Base-by-base conservation (phyloP, 2,888 invertebrate species). In the Caenorhabditis uteleia region DNA sequence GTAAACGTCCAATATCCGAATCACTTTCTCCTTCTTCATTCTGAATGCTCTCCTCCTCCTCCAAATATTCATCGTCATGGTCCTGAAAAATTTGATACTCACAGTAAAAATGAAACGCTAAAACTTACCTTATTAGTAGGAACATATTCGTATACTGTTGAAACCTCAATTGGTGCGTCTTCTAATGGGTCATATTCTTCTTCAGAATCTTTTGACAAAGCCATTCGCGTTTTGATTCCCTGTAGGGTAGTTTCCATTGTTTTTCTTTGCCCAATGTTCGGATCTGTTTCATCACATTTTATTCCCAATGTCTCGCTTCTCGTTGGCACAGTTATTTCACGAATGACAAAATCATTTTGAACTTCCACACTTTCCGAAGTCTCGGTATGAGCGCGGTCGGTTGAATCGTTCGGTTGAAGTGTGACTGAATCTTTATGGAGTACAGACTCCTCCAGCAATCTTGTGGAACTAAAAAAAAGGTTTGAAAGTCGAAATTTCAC, bases 101-200 rank as follows among this genome's bases (percentile, higher is more conserved):
- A 10, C 20, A 39, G 4, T 21, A 5, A 18, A 20, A 39, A 8
- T n/a, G 3, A 12, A 18, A 18, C 16, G 18, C 36, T 36, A 20
- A 7, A 12, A 8, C 7, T n/a, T n/a, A n/a, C n/a, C n/a, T n/a
- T n/a, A n/a, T n/a, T 25, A 1, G 65, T 54, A 14, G 69, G 69
- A 1, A 53, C 60, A 34, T 69, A 69, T 16, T 65, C 65, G 10
- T 44, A 38, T 7, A 33, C 20, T 10, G 48, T 44, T 5, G 21
- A 42, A n/a, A 45, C 56, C 3, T 62, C 55, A 1, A 42, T 31
- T 1, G 23, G 33, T 1, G 40, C 38, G 18, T 51, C 34, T 18
- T 50, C 66, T 6, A 51, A 33, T 33, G 70, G 70, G 53, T 70
- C 67, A 26, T 70, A 70, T 44, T 70, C 60, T 59, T 33, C 47